phyloP scores from a whole-genome alignment of 2,888 invertebrate genomes.

The Antheraea yamamai region DNA sequence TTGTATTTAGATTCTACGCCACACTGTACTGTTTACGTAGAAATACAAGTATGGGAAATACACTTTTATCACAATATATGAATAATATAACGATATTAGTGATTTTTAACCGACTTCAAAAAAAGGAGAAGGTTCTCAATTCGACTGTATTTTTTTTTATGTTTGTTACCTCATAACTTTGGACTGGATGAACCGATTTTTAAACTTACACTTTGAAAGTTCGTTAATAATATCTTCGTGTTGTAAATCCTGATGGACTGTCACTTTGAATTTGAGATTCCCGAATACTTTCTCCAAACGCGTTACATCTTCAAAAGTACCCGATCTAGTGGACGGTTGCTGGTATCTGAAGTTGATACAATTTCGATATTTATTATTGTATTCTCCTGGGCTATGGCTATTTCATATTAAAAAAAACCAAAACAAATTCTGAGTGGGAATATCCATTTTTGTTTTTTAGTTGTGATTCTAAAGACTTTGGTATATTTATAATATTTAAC shows the following conservation, averaged over 20 bases:
- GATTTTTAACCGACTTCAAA: too few species aligned
- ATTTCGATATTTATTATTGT: background rate
- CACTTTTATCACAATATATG: background rate
- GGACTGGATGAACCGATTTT: too few species aligned
- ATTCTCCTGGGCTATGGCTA: too few species aligned
- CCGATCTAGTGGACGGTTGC: conserved; percentile 32
- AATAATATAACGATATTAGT: background rate
- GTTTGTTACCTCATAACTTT: too few species aligned
- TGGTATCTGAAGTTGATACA: conserved; percentile 34
- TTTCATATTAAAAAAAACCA: too few species aligned
- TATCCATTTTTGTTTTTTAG: too few species aligned
- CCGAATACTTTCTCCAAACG: conserved; percentile 6
- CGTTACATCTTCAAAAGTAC: conserved; percentile 7
- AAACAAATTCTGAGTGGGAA: too few species aligned
- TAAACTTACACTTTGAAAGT: conserved; percentile 8
- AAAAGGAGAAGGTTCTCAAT: too few species aligned
- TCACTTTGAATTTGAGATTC: conserved; percentile 15
- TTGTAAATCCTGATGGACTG: conserved; percentile 6
- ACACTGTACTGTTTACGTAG: background rate
- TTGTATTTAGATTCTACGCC: too few species aligned
- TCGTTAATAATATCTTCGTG: conserved; percentile 16
- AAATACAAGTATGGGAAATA: background rate
- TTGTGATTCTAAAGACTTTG: too few species aligned
- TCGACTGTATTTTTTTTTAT: too few species aligned
- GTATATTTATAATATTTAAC: too few species aligned